A percentile compares a stretch with the other conserved stretches of the same genome.
phyloP scores from a whole-genome alignment of 2,797 vertebrate species.

The Fistularia tabacaria region DNA sequence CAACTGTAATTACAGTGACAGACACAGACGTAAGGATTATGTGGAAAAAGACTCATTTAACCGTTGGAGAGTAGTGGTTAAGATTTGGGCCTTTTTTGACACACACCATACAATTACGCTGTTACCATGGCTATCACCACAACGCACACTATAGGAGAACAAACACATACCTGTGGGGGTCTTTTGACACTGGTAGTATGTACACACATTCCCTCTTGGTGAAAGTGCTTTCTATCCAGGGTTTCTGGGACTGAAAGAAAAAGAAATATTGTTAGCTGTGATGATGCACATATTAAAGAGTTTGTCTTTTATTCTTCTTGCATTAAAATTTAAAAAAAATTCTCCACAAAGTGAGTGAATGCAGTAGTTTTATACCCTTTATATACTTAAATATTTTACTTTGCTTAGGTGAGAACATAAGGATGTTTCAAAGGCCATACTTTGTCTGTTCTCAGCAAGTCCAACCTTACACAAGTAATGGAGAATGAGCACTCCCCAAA shows the following conservation, averaged over 20 bases:
- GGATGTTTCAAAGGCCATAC: too few relatives aligned
- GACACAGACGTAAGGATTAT: slow-evolving; percentile 57
- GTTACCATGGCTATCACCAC: slow-evolving; percentile 50
- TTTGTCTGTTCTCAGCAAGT: too few relatives aligned
- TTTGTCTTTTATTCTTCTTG: not conserved
- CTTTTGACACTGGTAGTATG: slow-evolving; percentile 98
- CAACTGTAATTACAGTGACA: slow-evolving; percentile 55
- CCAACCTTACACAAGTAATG: too few relatives aligned
- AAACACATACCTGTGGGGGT: slow-evolving; percentile 93
- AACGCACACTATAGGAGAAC: slow-evolving; percentile 28
- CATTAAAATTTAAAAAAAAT: not conserved
- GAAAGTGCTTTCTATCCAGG: slow-evolving; percentile 99
- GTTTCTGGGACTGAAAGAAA: slow-evolving; percentile 94
- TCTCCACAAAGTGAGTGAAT: too few relatives aligned
- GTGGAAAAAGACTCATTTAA: slow-evolving; percentile 55
- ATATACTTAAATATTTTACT: too few relatives aligned
- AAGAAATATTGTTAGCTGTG: slow-evolving; percentile 27
- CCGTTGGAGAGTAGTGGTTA: slow-evolving; percentile 58
- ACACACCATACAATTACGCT: slow-evolving; percentile 53
- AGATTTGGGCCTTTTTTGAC: slow-evolving; percentile 47
- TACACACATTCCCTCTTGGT: slow-evolving; percentile 99
- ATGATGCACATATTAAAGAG: not conserved
- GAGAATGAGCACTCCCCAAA: too few relatives aligned
- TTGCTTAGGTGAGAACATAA: too few relatives aligned
- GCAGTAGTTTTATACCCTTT: too few relatives aligned